phyloP scores from a whole-genome alignment of 2,888 invertebrate genomes.

The Leptopterna dolabrata region DNA sequence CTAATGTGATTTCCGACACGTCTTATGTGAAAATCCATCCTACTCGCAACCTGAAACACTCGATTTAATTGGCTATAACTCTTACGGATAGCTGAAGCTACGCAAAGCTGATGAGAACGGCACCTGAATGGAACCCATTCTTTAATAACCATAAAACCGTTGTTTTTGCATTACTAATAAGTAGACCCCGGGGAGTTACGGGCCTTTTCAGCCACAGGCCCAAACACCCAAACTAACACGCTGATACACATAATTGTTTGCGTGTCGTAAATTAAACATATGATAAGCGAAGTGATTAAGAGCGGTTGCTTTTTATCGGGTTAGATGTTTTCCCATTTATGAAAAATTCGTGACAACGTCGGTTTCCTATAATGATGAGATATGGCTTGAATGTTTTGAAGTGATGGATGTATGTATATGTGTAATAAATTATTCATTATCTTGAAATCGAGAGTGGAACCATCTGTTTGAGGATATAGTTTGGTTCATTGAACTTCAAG shows the following conservation, averaged over 20 bases:
- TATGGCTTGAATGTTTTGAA: neutral
- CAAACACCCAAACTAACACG: neutral
- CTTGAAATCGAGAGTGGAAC: neutral
- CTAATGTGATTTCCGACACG: neutral
- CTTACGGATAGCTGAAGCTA: neutral
- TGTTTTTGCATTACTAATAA: neutral
- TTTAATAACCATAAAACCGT: neutral
- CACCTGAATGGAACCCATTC: neutral
- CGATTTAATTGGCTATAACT: neutral
- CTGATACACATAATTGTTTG: neutral
- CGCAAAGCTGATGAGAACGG: neutral
- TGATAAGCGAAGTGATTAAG: neutral
- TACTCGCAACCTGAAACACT: neutral
- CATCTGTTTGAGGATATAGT: neutral
- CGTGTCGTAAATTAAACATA: neutral
- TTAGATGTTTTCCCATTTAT: neutral
- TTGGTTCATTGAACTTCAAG: neutral
- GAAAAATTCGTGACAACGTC: neutral
- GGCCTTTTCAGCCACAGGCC: neutral
- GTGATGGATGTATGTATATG: neutral
- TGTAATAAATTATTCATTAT: neutral
- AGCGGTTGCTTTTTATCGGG: neutral
- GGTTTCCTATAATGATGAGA: neutral
- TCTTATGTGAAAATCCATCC: neutral
- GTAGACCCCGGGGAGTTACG: neutral